A percentile compares a stretch with the other conserved stretches of the same genome.
Evolutionary conservation across 2,797 vertebrate species (phyloP).

Genomic region (Nannoperca obscura): DNA sequence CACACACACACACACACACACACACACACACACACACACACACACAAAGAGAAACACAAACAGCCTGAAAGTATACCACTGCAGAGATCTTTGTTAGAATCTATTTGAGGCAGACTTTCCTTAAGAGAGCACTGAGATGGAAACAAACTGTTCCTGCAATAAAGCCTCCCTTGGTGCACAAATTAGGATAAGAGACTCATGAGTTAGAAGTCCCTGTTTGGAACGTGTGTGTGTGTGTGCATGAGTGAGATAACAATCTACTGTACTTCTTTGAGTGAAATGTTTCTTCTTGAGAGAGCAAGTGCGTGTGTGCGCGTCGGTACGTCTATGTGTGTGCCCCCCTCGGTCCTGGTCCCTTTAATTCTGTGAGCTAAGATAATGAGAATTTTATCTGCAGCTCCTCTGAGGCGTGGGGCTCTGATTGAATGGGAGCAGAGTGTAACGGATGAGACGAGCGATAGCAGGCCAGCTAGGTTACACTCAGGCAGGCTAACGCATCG

Average conservation of each 20-base stretch:
- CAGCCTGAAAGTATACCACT: constrained; percentile 42
- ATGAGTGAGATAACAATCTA: constrained; percentile 29
- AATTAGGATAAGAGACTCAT: constrained; percentile 67
- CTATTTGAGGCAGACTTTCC: constrained; percentile 62
- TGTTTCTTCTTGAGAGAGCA: constrained; percentile 33
- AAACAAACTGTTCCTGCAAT: constrained; percentile 61
- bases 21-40: constrained; percentile 52
- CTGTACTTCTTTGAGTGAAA: constrained; percentile 52
- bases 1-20: constrained; percentile 21
- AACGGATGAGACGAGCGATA: constrained; percentile 84
- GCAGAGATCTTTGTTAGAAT: constrained; percentile 58
- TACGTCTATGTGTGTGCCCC: constrained; percentile 23
- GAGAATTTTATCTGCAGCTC: constrained; percentile 85
- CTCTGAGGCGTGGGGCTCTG: constrained; percentile 78
- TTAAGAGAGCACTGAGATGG: constrained; percentile 55
- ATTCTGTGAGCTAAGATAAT: constrained; percentile 85
- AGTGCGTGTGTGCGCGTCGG: constrained; percentile 6
- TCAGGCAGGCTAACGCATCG: constrained; percentile 50
- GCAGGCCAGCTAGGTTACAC: constrained; percentile 70
- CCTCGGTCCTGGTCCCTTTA: constrained; percentile 77
- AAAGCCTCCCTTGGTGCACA: constrained; percentile 60
- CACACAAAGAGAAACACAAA: constrained; percentile 51
- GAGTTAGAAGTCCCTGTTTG: constrained; percentile 49
- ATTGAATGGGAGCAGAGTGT: constrained; percentile 86
- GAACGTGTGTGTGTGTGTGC: constrained; percentile 10